Conservation (phyloP, 2,797 vertebrate species). For the Gambelia wislizenii region DNA sequence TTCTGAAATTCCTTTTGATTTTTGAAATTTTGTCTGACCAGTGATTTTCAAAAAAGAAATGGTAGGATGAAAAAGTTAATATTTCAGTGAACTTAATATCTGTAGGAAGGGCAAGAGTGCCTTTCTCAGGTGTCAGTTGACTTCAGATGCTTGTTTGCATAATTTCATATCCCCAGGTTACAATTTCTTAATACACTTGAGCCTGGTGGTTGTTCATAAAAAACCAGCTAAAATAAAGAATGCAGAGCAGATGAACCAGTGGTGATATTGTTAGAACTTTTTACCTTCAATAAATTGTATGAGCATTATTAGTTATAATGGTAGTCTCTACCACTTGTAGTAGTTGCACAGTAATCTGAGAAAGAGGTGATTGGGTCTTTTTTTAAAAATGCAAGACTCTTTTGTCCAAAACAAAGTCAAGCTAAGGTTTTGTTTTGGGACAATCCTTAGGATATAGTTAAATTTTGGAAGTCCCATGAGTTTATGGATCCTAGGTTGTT, state of each 20-base stretch:
- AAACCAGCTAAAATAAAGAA: not conserved
- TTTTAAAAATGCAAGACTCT: not conserved
- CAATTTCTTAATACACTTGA: not conserved
- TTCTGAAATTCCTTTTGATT: not conserved
- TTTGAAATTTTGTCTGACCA: slow-evolving; percentile 5
- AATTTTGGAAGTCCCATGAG: not conserved
- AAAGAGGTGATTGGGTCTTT: not conserved
- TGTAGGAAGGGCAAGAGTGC: not conserved
- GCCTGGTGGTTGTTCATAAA: not conserved
- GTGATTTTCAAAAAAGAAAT: slow-evolving; percentile 9
- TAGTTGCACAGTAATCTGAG: not conserved
- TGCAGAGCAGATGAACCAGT: not conserved
- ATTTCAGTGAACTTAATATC: slow-evolving; percentile 34
- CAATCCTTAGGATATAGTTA: not conserved
- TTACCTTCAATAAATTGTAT: not conserved
- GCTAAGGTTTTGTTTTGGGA: too few relatives aligned
- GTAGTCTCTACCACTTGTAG: not conserved
- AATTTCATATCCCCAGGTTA: not conserved
- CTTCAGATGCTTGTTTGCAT: not conserved
- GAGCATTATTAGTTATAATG: not conserved
- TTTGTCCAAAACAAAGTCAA: not conserved
- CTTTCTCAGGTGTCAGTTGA: not conserved
- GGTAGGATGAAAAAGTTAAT: not conserved
- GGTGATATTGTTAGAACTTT: not conserved
- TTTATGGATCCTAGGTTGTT: not conserved